These are phyloP conservation scores for Hoplodrina blanda DNA, from an alignment of 2,888 invertebrate genomes.

Conservation along the genomic window DNA sequence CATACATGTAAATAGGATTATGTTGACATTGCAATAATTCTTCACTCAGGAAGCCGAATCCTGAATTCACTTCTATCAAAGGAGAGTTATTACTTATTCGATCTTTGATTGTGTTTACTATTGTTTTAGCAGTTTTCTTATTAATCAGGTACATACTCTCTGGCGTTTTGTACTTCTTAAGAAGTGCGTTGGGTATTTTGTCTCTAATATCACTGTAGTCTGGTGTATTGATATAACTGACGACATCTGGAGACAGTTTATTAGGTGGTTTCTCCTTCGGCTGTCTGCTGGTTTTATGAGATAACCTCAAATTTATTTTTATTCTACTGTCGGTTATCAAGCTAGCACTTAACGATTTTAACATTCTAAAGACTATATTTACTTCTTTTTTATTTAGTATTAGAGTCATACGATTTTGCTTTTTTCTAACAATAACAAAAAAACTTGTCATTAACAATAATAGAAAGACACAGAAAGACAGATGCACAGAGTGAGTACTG, in stretches of 20 bases:
- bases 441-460: neutral
- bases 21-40: conserved; percentile 89
- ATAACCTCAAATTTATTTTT: conserved; percentile 68
- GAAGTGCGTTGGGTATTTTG: conserved; percentile 78
- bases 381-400: neutral
- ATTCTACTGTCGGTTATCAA: conserved; percentile 30
- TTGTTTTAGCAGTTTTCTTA: conserved; percentile 78
- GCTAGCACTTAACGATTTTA: conserved; percentile 25
- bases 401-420: neutral
- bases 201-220: conserved; percentile 77
- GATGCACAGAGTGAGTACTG: too few relatives aligned
- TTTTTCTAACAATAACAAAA: neutral
- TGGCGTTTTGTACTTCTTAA: conserved; percentile 82
- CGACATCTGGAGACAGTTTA: conserved; percentile 78
- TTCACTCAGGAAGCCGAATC: conserved; percentile 92
- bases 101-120: conserved; percentile 77
- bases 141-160: conserved; percentile 86
- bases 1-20: conserved; percentile 90
- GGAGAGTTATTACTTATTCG: conserved; percentile 76
- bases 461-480: too few relatives aligned
- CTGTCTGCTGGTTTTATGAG: conserved; percentile 73
- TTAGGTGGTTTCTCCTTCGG: conserved; percentile 70
- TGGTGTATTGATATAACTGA: conserved; percentile 76
- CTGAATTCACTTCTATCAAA: conserved; percentile 93
- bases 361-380: conserved; percentile 44